Evolutionary conservation across 1,140 invertebrate genomes (phyloP).

Genomic region (Hylaeus volcanicus): DNA sequence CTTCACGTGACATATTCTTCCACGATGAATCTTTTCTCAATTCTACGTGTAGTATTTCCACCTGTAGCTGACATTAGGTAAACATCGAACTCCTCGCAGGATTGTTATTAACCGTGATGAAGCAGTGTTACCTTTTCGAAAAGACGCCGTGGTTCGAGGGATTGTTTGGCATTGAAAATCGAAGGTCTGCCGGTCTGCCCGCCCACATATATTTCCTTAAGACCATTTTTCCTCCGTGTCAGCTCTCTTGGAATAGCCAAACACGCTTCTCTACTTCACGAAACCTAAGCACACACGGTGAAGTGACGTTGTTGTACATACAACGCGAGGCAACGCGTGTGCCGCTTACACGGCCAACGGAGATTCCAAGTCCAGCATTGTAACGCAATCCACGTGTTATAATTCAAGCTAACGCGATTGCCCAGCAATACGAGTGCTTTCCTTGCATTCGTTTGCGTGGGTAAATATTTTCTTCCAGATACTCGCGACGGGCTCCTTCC

Average conservation of each 20-base stretch:
- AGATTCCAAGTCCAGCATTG: background rate
- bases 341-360: background rate
- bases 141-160: too few relatives aligned
- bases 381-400: slow-evolving; percentile 39
- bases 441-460: background rate
- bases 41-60: too few relatives aligned
- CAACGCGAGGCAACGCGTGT: background rate
- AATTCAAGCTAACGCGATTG: slow-evolving; percentile 19
- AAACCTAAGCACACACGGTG: slow-evolving; percentile 29
- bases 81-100: too few relatives aligned
- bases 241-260: slow-evolving; percentile 44
- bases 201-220: background rate
- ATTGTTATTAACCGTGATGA: background rate
- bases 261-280: slow-evolving; percentile 42
- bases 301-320: slow-evolving; percentile 14
- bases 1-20: too few relatives aligned
- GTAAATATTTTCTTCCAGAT: background rate
- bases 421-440: slow-evolving; percentile 11
- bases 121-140: too few relatives aligned
- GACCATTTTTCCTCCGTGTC: slow-evolving; percentile 31
- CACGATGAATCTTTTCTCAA: too few relatives aligned
- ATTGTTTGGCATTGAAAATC: slow-evolving; percentile 21
- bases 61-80: too few relatives aligned
- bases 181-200: slow-evolving; percentile 2
- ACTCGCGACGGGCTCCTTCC: background rate